Conservation (phyloP, 2,797 vertebrate species). For the Morelia viridis region DNA sequence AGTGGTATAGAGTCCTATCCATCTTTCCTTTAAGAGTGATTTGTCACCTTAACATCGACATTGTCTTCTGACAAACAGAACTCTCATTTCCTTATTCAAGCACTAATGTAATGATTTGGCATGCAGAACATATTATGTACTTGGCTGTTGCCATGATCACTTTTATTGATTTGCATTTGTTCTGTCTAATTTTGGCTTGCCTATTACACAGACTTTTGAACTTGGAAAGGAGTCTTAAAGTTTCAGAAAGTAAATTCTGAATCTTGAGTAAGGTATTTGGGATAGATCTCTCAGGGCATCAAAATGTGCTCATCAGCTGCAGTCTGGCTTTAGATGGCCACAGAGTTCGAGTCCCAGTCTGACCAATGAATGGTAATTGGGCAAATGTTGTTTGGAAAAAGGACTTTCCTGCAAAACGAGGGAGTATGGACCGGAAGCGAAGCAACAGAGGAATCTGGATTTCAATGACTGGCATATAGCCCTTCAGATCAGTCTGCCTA, state of each 20-base stretch:
- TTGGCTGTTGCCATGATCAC: background rate
- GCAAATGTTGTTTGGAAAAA: too few species aligned
- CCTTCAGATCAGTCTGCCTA: too few species aligned
- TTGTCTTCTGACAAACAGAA: constrained; percentile 23
- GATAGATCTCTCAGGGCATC: background rate
- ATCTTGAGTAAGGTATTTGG: background rate
- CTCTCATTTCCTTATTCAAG: constrained; percentile 5
- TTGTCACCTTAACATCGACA: constrained; percentile 16
- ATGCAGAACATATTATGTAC: background rate
- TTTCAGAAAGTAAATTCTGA: constrained; percentile 61
- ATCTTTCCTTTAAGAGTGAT: constrained; percentile 1
- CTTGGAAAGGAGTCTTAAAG: constrained; percentile 47
- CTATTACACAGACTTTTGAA: constrained; percentile 22
- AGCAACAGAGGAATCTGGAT: too few species aligned
- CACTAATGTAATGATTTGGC: constrained; percentile 20
- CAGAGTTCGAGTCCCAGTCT: too few species aligned
- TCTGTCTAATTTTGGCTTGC: constrained; percentile 40
- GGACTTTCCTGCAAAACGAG: too few species aligned
- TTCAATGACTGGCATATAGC: too few species aligned
- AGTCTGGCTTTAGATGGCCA: too few species aligned
- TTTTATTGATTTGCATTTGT: constrained; percentile 41
- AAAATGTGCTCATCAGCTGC: background rate
- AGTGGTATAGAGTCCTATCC: too few species aligned
- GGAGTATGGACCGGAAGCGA: too few species aligned
- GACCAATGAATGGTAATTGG: too few species aligned